A percentile compares a stretch with the other conserved stretches of the same genome.
These are phyloP conservation scores for Halisarca cf. caerulea DNA, from an alignment of 37 sponge, comb jelly and placozoan genomes.

Conservation along the genomic window DNA sequence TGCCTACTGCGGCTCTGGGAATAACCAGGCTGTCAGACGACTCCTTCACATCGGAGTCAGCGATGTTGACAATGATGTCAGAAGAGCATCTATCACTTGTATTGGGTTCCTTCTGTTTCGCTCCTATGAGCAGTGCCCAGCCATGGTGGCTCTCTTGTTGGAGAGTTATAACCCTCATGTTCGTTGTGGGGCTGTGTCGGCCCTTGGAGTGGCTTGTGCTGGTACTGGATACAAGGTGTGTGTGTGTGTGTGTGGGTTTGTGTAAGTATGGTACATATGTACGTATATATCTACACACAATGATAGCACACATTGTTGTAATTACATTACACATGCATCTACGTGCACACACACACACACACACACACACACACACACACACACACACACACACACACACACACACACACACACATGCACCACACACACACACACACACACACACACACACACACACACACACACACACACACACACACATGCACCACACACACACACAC, in stretches of 20 bases:
- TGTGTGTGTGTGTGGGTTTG: neutral
- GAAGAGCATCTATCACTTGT: conserved; percentile 90
- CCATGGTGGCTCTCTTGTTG: conserved; percentile 89
- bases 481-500: too few species aligned
- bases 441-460: too few species aligned
- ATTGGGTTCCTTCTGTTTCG: conserved; percentile 95
- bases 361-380: too few species aligned
- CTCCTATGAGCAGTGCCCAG: conserved; percentile 94
- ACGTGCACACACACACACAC: too few species aligned
- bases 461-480: too few species aligned
- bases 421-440: too few species aligned
- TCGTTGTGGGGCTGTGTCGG: conserved; percentile 91
- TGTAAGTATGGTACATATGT: neutral
- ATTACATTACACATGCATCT: too few species aligned
- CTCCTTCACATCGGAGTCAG: conserved; percentile 95
- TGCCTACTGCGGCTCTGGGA: conserved; percentile 97
- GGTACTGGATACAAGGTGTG: conserved; percentile 89
- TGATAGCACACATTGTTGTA: too few species aligned
- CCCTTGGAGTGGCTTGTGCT: conserved; percentile 97
- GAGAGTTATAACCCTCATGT: conserved; percentile 99
- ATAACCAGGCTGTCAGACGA: conserved; percentile 84
- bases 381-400: too few species aligned
- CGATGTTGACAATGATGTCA: conserved; percentile 96
- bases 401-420: too few species aligned
- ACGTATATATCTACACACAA: neutral